Evolutionary conservation across 64 coral and sea anemone genomes (phyloP).

Genomic region (Cladopsammia gracilis): DNA sequence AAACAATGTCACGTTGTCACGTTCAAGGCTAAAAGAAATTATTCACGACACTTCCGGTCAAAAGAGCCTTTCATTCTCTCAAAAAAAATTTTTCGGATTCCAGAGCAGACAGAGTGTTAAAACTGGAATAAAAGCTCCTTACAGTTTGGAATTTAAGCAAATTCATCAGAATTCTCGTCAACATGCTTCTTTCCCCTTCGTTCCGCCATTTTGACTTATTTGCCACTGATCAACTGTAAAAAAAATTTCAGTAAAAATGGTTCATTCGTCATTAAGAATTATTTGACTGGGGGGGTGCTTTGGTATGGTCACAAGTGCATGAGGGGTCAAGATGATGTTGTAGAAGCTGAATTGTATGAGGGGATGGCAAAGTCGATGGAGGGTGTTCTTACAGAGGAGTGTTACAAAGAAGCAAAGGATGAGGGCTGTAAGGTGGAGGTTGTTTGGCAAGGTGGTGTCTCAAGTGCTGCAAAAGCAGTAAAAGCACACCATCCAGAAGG

Average conservation of each 20-base stretch:
- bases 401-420: background rate
- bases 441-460: constrained; percentile 26
- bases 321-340: constrained; percentile 2
- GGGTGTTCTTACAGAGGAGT: constrained; percentile 23
- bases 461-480: background rate
- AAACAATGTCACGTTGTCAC: too few species aligned
- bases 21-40: too few species aligned
- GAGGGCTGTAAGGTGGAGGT: constrained; percentile 9
- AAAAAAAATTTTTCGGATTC: too few species aligned
- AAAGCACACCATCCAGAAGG: background rate
- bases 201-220: too few species aligned
- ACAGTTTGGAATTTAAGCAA: too few species aligned
- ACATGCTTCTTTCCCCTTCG: too few species aligned
- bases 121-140: too few species aligned
- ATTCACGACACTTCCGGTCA: too few species aligned
- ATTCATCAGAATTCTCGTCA: too few species aligned
- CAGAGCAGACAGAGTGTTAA: too few species aligned
- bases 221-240: too few species aligned
- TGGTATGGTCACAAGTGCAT: constrained; percentile 27
- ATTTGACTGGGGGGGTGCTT: constrained; percentile 1
- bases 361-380: constrained; percentile 28
- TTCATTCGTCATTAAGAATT: constrained; percentile 31
- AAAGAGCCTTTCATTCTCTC: too few species aligned
- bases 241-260: constrained; percentile 23
- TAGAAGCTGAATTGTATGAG: constrained; percentile 4